Evolutionary conservation across 2,113 vertebrate species (phyloP).

Genomic region (Diadophis punctatus): DNA sequence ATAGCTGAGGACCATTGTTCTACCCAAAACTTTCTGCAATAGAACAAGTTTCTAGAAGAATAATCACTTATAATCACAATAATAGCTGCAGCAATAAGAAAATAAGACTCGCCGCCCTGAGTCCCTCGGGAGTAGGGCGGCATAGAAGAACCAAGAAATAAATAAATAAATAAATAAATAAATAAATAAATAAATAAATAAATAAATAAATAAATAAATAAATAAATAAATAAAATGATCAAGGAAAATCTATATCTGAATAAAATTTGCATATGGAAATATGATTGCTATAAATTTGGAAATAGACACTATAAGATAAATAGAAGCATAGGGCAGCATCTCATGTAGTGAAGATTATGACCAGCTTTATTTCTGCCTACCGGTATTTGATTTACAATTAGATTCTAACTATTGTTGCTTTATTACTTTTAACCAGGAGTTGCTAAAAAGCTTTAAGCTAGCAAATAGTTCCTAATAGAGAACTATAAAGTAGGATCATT

Average conservation of each 20-base stretch:
- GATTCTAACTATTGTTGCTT: neutral
- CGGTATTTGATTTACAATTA: neutral
- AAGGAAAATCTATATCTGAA: neutral
- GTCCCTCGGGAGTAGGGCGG: too few species aligned
- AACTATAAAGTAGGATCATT: neutral
- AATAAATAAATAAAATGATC: too few species aligned
- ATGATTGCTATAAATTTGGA: neutral
- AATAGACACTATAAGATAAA: neutral
- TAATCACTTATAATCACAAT: neutral
- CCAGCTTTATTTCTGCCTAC: neutral
- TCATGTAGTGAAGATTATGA: neutral
- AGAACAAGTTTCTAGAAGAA: neutral
- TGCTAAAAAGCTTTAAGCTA: neutral
- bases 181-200: too few species aligned
- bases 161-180: too few species aligned
- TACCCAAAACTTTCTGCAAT: neutral
- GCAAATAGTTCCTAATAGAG: neutral
- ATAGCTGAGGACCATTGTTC: too few species aligned
- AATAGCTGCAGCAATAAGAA: neutral
- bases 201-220: too few species aligned
- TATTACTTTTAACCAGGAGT: neutral
- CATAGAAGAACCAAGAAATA: too few species aligned
- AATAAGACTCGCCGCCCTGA: too few species aligned
- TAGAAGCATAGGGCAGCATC: neutral
- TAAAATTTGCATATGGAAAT: neutral